phyloP scores from a whole-genome alignment of 2,113 vertebrate species.

The Pandion haliaetus region DNA sequence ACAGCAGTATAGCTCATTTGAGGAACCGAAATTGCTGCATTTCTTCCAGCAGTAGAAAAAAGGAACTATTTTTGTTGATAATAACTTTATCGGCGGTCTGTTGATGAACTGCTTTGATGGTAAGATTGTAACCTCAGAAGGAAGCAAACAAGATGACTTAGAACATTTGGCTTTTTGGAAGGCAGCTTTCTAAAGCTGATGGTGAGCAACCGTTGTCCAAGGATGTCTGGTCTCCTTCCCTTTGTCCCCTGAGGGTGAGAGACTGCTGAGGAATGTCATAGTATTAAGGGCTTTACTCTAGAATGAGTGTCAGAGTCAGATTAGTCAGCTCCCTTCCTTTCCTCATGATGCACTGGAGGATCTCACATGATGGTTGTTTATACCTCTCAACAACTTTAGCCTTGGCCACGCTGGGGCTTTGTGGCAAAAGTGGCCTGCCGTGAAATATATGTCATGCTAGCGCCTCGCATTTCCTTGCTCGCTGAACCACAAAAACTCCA shows the following conservation, averaged over 20 bases:
- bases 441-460: not conserved
- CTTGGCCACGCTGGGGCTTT: not conserved
- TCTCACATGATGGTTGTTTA: not conserved
- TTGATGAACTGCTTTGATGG: conserved; percentile 1
- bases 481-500: not conserved
- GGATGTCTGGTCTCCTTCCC: not conserved
- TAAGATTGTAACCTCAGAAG: not conserved
- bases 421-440: not conserved
- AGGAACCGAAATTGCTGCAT: not conserved
- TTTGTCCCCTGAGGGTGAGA: not conserved
- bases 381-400: not conserved
- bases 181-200: not conserved
- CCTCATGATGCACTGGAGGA: not conserved
- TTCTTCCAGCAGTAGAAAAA: not conserved
- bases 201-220: not conserved
- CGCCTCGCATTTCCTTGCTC: not conserved
- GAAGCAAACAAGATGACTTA: not conserved
- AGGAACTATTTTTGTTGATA: conserved; percentile 11
- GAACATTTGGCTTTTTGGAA: not conserved
- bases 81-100: not conserved
- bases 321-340: conserved; percentile 23
- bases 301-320: not conserved
- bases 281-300: not conserved
- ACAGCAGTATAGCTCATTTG: not conserved
- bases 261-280: not conserved